Base-by-base conservation (phyloP, 1,140 invertebrate genomes). In the Drosophila tropicalis region DNA sequence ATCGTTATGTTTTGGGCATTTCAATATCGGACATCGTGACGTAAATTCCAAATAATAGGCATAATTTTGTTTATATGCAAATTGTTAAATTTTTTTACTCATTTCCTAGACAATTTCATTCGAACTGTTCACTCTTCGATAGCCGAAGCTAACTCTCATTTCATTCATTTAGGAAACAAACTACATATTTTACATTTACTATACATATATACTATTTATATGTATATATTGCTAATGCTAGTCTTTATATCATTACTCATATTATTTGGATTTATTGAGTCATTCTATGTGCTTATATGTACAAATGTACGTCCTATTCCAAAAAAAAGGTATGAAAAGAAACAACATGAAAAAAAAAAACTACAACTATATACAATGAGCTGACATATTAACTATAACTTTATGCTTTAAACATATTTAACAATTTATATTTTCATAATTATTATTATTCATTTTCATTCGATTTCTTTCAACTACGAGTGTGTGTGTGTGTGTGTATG, bases 401-500 rank as follows among this genome's bases (percentile, higher is more conserved):
- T 29, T 29, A 29, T 25, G 29, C 29, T 29, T 6, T 51, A 47
- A 47, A 47, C 15, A 47, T 47, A 47, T 51, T 51, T 51, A 47
- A 47, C 44, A 47, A 47, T 51, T 51, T 51, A 19, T 51, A 22
- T 51, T 19, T 22, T 19, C 12, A 22, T 51, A 2, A 51, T 3
- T 51, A 51, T 51, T 47, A 19, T 19, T 19, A 19, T 51, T 3
- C 19, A 17, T 51, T 22, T 22, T 51, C 10, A 51, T 51, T 51
- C 19, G 17, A 51, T 51, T 22, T 47, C 5, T 47, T 51, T 12
- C 17, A 5, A 51, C n/a, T 51, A 9, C 10, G 9, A 22, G 15
- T 44, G 15, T 44, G 60, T 67, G n/a, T 79, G 56, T 57, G 17
- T 70, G 74, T 62, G 36, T 73, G 44, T 68, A 17, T 70, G 41